Percentiles rank a stretch among this genome's conserved stretches.
Evolutionary conservation across 2,113 vertebrate species (phyloP).

Genomic region (Caracal caracal): DNA sequence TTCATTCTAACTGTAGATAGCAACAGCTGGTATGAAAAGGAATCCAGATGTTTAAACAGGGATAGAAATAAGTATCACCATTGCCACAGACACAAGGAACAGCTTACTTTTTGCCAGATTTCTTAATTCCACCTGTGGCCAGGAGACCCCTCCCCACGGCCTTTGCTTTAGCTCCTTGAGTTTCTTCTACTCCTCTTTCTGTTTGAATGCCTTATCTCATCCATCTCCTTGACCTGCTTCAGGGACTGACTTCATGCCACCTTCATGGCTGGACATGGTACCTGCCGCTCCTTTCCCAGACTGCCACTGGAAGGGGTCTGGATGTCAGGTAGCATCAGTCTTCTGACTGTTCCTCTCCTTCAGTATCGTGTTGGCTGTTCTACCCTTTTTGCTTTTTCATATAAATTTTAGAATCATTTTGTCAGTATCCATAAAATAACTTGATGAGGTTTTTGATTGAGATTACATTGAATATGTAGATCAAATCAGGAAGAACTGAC

Average conservation of each 20-base stretch:
- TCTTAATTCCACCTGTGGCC: not conserved
- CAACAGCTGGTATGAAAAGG: not conserved
- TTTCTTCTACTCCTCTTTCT: not conserved
- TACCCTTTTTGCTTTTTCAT: not conserved
- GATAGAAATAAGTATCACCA: not conserved
- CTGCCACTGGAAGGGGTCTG: not conserved
- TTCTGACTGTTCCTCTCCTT: not conserved
- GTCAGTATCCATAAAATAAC: not conserved
- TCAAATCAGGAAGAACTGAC: not conserved
- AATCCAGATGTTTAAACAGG: not conserved
- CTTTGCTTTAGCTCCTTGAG: not conserved
- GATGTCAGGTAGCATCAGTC: not conserved
- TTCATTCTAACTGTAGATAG: not conserved
- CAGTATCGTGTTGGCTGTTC: not conserved
- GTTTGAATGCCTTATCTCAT: not conserved
- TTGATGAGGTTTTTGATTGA: not conserved
- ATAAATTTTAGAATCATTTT: not conserved
- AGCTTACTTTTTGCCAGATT: not conserved
- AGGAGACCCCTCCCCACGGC: not conserved
- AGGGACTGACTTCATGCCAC: not conserved
- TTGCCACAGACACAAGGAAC: not conserved
- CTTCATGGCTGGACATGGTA: not conserved
- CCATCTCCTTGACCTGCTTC: no score
- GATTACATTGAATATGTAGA: not conserved
- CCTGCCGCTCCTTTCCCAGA: not conserved